A percentile compares a stretch with the other conserved stretches of the same genome.
Conservation (phyloP, 2,797 vertebrate genomes). For the Pseudomugil tenellus region DNA sequence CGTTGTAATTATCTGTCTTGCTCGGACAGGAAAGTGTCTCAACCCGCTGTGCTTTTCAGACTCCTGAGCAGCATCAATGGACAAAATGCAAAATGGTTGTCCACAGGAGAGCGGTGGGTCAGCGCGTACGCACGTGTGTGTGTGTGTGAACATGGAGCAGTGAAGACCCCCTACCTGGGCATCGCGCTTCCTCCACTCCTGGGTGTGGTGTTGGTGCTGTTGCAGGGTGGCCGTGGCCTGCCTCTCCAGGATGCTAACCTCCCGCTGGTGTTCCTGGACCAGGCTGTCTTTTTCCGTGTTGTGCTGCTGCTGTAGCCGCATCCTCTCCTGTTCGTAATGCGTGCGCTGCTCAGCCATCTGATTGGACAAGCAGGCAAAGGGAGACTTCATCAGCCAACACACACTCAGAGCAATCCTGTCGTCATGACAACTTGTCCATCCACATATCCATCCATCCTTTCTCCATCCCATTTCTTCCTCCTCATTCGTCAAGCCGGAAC, state of each 20-base stretch:
- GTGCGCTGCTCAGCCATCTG: conserved; percentile 98
- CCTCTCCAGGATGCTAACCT: conserved; percentile 89
- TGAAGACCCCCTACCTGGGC: conserved; percentile 90
- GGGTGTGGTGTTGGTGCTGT: conserved; percentile 89
- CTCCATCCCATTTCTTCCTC: conserved; percentile 36
- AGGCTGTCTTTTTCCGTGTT: conserved; percentile 92
- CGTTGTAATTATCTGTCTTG: conserved; percentile 28
- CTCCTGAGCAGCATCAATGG: conserved; percentile 57
- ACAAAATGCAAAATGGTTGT: conserved; percentile 71
- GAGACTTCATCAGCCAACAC: conserved; percentile 93
- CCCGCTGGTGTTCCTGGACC: conserved; percentile 93
- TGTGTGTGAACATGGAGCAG: conserved; percentile 57
- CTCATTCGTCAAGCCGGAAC: conserved; percentile 67
- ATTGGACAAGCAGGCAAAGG: conserved; percentile 94
- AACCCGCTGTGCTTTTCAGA: conserved; percentile 73
- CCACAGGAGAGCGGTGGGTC: conserved; percentile 61
- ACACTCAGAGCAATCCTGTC: conserved; percentile 88
- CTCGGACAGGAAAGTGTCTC: conserved; percentile 49
- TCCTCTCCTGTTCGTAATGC: conserved; percentile 98
- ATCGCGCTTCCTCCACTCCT: conserved; percentile 91
- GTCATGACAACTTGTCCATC: conserved; percentile 98
- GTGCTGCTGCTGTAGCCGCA: conserved; percentile 95
- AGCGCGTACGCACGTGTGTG: conserved; percentile 33
- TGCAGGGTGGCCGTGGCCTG: conserved; percentile 89
- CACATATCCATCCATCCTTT: conserved; percentile 68